phyloP scores from a whole-genome alignment of 2,797 vertebrate genomes.

The Chelon auratus region DNA sequence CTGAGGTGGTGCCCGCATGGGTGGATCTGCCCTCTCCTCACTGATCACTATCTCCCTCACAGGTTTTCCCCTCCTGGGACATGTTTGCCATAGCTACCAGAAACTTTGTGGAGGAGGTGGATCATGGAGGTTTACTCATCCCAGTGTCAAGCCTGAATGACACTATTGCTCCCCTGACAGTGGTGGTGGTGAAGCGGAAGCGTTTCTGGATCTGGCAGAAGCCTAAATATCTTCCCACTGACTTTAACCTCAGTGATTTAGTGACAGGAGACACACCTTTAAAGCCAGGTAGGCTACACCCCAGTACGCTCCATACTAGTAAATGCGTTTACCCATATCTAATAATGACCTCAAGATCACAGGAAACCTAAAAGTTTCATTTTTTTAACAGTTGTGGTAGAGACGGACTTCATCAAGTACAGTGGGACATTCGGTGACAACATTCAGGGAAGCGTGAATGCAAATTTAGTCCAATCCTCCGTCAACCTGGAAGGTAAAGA shows the following conservation, averaged over 20 bases:
- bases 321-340: background rate
- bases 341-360: background rate
- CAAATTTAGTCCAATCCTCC: slow-evolving; percentile 72
- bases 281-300: slow-evolving; percentile 85
- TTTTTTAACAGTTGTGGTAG: slow-evolving; percentile 81
- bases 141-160: slow-evolving; percentile 89
- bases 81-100: slow-evolving; percentile 95
- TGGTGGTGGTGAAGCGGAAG: slow-evolving; percentile 88
- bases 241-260: slow-evolving; percentile 88
- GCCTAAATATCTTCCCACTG: slow-evolving; percentile 88
- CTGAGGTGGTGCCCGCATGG: background rate
- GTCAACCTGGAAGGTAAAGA: slow-evolving; percentile 81
- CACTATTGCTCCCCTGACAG: slow-evolving; percentile 83
- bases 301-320: fast-evolving
- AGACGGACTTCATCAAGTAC: slow-evolving; percentile 92
- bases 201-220: slow-evolving; percentile 92
- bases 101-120: slow-evolving; percentile 91
- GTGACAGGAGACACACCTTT: slow-evolving; percentile 84
- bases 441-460: slow-evolving; percentile 76
- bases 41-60: background rate
- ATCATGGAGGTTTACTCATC: slow-evolving; percentile 86
- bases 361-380: background rate
- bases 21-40: background rate
- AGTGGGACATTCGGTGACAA: slow-evolving; percentile 83
- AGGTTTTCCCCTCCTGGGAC: slow-evolving; percentile 33